Percentiles rank a stretch among this genome's conserved stretches.
Evolutionary conservation across 2,797 vertebrate species (phyloP).

Genomic region (Falco berigora): DNA sequence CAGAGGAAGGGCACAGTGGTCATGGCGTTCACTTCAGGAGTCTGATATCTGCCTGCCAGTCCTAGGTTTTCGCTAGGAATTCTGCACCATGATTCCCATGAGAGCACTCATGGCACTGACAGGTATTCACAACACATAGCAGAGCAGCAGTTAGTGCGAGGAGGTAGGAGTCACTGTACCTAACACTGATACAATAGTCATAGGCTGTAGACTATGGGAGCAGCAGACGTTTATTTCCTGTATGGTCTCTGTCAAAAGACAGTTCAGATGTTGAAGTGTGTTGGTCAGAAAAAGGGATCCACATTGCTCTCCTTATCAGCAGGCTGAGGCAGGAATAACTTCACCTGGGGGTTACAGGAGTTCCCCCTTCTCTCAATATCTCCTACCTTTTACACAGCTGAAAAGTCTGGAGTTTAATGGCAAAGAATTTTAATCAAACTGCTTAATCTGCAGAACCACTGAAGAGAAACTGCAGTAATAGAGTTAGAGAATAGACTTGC

Average conservation of each 20-base stretch:
- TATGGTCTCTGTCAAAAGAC: not conserved
- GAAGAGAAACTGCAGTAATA: conserved; percentile 21
- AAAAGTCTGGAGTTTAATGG: not conserved
- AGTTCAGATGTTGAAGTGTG: not conserved
- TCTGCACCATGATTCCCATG: accelerated
- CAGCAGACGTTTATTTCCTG: not conserved
- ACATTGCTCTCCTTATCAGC: not conserved
- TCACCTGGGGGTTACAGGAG: not conserved
- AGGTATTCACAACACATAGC: not conserved
- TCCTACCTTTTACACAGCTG: not conserved
- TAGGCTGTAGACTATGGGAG: not conserved
- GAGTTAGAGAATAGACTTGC: not conserved
- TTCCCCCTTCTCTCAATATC: not conserved
- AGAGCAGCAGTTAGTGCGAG: not conserved
- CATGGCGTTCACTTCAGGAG: not conserved
- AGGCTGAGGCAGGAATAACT: not conserved
- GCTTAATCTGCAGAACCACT: not conserved
- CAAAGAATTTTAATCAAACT: conserved; percentile 16
- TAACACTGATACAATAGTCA: not conserved
- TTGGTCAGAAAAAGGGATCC: not conserved
- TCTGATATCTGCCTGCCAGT: not conserved
- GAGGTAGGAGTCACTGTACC: not conserved
- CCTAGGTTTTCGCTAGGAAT: not conserved
- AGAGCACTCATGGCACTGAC: not conserved
- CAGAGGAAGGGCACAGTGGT: not conserved